Evolutionary conservation across 2,113 vertebrate species (phyloP).

Genomic region (Apodemus sylvaticus): DNA sequence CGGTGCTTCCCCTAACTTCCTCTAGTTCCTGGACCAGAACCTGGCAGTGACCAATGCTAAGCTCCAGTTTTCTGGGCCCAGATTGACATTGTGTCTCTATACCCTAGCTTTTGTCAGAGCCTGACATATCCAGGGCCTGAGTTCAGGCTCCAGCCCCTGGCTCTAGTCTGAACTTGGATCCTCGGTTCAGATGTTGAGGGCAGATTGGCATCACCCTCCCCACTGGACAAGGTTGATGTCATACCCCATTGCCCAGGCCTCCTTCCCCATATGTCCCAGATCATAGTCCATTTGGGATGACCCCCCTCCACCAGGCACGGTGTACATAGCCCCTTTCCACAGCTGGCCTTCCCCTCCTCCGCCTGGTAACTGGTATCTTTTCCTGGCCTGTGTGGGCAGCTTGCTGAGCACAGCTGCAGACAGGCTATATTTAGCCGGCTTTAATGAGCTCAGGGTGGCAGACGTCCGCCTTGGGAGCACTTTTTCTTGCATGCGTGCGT

Average conservation of each 20-base stretch:
- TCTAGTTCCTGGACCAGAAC: not conserved
- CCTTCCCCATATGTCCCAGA: fast-evolving
- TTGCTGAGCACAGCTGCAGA: constrained; percentile 80
- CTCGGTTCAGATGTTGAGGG: not conserved
- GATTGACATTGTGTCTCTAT: not conserved
- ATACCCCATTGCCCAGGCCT: not conserved
- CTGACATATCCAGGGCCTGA: not conserved
- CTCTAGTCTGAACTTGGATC: not conserved
- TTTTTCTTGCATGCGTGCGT: constrained; percentile 39
- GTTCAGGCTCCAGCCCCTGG: not conserved
- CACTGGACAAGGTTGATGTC: not conserved
- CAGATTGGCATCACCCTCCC: not conserved
- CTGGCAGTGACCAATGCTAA: not conserved
- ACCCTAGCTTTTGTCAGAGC: not conserved
- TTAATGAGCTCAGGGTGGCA: constrained; percentile 82
- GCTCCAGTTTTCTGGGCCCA: not conserved
- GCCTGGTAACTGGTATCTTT: constrained; percentile 72
- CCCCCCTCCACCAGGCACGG: no score
- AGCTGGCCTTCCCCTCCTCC: constrained; percentile 68
- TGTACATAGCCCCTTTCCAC: not conserved
- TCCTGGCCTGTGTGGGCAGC: constrained; percentile 78
- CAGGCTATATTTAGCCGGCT: constrained; percentile 78
- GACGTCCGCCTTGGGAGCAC: constrained; percentile 77
- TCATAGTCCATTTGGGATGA: not conserved
- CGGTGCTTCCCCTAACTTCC: not conserved